Conservation (phyloP, 2,888 invertebrate genomes). For the Athalia rosae region DNA sequence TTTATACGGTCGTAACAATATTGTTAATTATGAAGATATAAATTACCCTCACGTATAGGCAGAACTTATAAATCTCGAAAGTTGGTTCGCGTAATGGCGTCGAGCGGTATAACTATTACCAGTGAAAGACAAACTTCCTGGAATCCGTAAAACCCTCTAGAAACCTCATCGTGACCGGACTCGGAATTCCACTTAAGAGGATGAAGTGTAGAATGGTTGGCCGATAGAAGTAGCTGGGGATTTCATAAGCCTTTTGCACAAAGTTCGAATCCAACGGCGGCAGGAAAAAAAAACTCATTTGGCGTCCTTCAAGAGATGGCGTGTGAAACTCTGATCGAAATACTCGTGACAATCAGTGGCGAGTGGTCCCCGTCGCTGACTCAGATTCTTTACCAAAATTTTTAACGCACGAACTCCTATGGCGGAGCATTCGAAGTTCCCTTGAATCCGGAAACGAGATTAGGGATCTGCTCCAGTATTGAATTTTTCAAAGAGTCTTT, state of each 20-base stretch:
- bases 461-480: neutral
- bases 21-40: conserved; percentile 32
- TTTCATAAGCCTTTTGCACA: conserved; percentile 32
- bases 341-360: neutral
- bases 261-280: conserved; percentile 19
- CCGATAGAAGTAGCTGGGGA: conserved; percentile 19
- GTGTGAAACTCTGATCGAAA: neutral
- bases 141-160: conserved; percentile 41
- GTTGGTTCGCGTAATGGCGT: neutral
- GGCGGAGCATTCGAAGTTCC: neutral
- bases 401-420: neutral
- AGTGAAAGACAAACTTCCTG: conserved; percentile 41
- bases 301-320: neutral
- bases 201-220: conserved; percentile 32
- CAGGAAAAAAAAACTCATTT: conserved; percentile 33
- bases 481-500: neutral
- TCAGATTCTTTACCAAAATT: no score
- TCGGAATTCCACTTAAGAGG: conserved; percentile 40
- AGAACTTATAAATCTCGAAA: conserved; percentile 24
- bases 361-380: neutral
- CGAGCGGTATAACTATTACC: conserved; percentile 19
- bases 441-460: neutral
- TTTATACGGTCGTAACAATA: neutral
- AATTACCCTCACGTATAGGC: conserved; percentile 26
- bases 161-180: conserved; percentile 43